Percentiles rank a stretch among this genome's conserved stretches.
phyloP scores from a whole-genome alignment of 2,113 vertebrate species.

The Phylloscopus whistleri region DNA sequence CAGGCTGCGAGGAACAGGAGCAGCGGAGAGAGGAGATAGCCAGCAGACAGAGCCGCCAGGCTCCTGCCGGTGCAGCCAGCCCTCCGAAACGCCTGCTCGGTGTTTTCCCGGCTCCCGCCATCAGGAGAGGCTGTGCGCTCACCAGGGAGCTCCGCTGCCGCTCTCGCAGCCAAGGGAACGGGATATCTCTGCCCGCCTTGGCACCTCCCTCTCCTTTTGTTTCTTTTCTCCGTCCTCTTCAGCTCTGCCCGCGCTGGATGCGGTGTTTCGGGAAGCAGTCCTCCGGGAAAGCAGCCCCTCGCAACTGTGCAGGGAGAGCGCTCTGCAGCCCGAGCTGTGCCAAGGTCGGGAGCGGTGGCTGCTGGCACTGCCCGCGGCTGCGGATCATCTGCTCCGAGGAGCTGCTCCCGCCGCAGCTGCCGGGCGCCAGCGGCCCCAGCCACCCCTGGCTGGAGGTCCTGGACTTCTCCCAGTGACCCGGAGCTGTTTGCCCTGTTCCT shows the following conservation, averaged over 20 bases:
- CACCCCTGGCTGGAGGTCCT: not conserved
- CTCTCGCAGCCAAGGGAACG: not conserved
- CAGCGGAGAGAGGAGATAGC: not conserved
- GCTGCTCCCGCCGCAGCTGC: not conserved
- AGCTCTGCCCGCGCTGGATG: not conserved
- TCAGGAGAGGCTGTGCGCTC: not conserved
- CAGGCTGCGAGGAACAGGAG: not conserved
- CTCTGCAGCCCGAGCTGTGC: not conserved
- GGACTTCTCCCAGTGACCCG: constrained; percentile 23
- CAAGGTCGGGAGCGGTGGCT: accelerated
- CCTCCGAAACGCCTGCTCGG: accelerated
- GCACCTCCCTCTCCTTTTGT: not conserved
- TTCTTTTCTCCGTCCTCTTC: not conserved
- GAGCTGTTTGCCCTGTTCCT: not conserved
- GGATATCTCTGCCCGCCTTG: not conserved
- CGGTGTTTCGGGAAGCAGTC: not conserved
- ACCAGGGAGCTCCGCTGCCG: not conserved
- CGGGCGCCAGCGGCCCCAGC: not conserved
- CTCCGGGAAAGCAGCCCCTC: not conserved
- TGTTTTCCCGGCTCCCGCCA: not conserved
- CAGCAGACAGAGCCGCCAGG: not conserved
- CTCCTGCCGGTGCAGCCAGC: not conserved
- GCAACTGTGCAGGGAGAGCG: accelerated
- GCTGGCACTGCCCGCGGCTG: not conserved
- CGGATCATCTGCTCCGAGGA: not conserved